A percentile compares a stretch with the other conserved stretches of the same genome.
Evolutionary conservation across 2,113 vertebrate genomes (phyloP).

Genomic region (Marmota monax): DNA sequence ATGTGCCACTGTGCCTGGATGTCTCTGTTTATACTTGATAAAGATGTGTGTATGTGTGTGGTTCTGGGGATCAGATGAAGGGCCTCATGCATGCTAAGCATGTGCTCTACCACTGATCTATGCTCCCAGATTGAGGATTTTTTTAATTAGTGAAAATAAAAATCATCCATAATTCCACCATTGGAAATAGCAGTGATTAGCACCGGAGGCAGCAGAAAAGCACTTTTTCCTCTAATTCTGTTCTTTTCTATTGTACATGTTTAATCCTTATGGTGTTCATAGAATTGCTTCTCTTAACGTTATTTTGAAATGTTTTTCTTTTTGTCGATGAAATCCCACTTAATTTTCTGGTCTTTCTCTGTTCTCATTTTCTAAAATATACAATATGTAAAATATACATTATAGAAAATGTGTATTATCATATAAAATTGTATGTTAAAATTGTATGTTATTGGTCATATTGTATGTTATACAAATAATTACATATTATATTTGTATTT

Average conservation of each 20-base stretch:
- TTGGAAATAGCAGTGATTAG: neutral
- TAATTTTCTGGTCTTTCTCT: neutral
- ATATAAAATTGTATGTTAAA: neutral
- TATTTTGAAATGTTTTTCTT: neutral
- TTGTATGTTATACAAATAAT: neutral
- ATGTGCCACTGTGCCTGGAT: no score
- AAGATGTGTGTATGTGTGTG: neutral
- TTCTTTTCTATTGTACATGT: neutral
- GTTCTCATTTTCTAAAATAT: neutral
- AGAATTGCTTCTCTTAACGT: neutral
- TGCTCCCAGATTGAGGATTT: neutral
- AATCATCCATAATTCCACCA: neutral
- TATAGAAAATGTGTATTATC: neutral
- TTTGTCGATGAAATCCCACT: neutral
- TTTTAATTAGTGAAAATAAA: conserved; percentile 30
- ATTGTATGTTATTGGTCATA: neutral
- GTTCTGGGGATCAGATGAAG: neutral
- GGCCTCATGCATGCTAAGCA: no score
- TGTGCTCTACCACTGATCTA: neutral
- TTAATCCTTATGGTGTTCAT: neutral
- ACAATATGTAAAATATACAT: neutral
- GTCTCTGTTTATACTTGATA: neutral
- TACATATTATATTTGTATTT: neutral
- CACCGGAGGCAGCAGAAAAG: neutral
- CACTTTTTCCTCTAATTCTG: neutral